These are phyloP conservation scores for Griposia aprilina DNA, from an alignment of 2,888 invertebrate species.

Conservation along the genomic window DNA sequence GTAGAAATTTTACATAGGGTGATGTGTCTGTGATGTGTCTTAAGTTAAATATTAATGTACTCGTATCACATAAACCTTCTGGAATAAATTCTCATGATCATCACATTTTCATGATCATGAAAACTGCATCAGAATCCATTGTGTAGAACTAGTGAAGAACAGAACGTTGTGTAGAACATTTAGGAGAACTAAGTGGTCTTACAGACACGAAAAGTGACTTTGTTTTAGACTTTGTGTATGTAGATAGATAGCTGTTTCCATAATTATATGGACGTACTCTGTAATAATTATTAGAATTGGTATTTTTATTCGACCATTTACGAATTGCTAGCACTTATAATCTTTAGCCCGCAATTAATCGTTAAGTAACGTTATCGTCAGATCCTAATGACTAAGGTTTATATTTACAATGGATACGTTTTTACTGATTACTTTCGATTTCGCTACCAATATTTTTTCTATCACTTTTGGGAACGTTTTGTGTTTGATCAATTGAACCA, in stretches of 20 bases:
- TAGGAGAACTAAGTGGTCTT: not conserved
- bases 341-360: constrained; percentile 32
- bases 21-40: not conserved
- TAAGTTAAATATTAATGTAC: too few relatives aligned
- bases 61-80: not conserved
- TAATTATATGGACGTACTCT: constrained; percentile 1
- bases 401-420: constrained; percentile 32
- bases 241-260: not conserved
- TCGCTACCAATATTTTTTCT: not conserved
- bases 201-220: not conserved
- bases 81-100: not conserved
- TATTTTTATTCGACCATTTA: constrained; percentile 38
- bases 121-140: not conserved
- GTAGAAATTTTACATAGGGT: too few relatives aligned
- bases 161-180: too few relatives aligned
- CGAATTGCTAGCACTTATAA: constrained; percentile 32
- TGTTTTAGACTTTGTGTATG: not conserved
- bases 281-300: constrained; percentile 19
- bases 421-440: constrained; percentile 30
- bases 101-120: not conserved
- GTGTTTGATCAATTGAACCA: constrained; percentile 10
- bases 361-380: constrained; percentile 25
- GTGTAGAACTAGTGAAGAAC: too few relatives aligned
- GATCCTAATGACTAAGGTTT: constrained; percentile 27
- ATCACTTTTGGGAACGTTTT: not conserved